These are phyloP conservation scores for Lophius americanus DNA, from an alignment of 2,797 vertebrate species.

Conservation along the genomic window DNA sequence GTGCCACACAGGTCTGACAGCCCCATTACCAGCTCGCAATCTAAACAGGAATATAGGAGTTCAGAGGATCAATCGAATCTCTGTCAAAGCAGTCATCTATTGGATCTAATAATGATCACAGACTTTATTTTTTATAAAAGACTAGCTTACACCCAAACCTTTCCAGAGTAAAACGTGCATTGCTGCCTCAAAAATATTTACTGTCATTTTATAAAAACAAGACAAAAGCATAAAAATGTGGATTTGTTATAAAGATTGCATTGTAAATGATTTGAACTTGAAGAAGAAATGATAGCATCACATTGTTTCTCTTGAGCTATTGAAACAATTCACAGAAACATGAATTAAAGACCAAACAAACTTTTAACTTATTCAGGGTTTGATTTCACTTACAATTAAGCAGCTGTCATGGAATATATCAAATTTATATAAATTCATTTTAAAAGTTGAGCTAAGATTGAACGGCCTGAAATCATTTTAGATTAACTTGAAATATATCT, in stretches of 20 bases:
- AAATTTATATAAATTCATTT: not conserved
- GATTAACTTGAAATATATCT: not conserved
- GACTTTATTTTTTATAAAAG: not conserved
- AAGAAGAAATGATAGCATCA: not conserved
- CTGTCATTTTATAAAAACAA: not conserved
- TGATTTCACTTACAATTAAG: slow-evolving; percentile 5
- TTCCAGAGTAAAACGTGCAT: not conserved
- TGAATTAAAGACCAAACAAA: not conserved
- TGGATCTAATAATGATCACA: not conserved
- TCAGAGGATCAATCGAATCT: not conserved
- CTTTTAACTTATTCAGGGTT: not conserved
- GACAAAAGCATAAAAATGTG: not conserved
- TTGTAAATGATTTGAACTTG: not conserved
- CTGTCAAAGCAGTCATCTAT: not conserved
- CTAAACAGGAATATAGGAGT: slow-evolving; percentile 43
- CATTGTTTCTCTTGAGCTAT: not conserved
- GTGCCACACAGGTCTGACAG: slow-evolving; percentile 61
- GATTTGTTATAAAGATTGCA: not conserved
- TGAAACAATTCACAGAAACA: not conserved
- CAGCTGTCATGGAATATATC: not conserved
- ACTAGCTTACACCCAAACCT: not conserved
- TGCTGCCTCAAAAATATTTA: not conserved
- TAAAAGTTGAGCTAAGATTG: not conserved
- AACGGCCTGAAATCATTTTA: not conserved
- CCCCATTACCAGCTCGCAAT: slow-evolving; percentile 65